Conservation (phyloP, 2,113 vertebrate genomes). For the Psilopogon haemacephalus region DNA sequence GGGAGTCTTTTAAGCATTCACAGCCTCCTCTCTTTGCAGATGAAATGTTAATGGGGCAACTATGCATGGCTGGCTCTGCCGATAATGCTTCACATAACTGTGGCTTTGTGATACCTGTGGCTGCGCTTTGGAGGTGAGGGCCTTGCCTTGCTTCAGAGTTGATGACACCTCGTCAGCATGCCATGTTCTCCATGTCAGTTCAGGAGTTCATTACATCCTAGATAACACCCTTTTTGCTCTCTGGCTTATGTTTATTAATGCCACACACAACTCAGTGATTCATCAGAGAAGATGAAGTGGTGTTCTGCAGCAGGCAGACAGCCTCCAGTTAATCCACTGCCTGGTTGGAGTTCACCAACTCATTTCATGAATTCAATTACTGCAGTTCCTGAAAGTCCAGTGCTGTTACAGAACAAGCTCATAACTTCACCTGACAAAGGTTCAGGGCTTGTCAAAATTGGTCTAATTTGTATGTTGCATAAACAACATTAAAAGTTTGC, state of each 20-base stretch:
- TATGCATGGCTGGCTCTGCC: not conserved
- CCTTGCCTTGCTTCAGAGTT: not conserved
- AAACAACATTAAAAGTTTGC: not conserved
- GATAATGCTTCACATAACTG: not conserved
- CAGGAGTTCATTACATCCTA: constrained; percentile 65
- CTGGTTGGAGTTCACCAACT: not conserved
- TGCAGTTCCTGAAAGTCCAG: constrained; percentile 50
- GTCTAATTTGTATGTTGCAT: not conserved
- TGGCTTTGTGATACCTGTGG: not conserved
- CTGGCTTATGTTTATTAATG: constrained; percentile 66
- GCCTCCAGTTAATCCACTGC: constrained; percentile 19
- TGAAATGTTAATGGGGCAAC: not conserved
- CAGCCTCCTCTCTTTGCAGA: not conserved
- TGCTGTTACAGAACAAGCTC: constrained; percentile 3
- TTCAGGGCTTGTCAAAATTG: not conserved
- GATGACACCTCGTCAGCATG: constrained; percentile 54
- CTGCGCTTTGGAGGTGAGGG: not conserved
- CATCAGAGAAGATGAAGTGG: constrained; percentile 36
- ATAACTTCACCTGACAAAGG: constrained; percentile 12
- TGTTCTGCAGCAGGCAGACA: constrained; percentile 51
- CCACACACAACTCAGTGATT: not conserved
- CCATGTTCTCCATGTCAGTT: constrained; percentile 19
- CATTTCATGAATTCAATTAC: constrained; percentile 20
- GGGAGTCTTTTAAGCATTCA: constrained; percentile 2
- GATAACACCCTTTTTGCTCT: constrained; percentile 28